A percentile compares a stretch with the other conserved stretches of the same genome.
Evolutionary conservation across 1,140 invertebrate species (phyloP).

Genomic region (Diorhabda sublineata): DNA sequence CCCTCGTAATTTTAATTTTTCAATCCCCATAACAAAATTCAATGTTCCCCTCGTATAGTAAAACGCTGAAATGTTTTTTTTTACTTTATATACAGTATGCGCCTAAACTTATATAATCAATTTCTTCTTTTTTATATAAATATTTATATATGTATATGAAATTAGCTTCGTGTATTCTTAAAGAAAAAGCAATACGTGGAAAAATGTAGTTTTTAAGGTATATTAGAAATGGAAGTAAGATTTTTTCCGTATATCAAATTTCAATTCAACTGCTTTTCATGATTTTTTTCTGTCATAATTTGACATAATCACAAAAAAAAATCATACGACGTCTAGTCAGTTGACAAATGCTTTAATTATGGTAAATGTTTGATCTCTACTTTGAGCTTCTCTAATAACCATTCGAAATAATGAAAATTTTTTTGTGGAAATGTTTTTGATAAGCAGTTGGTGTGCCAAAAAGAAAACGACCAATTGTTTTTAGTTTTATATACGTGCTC

Average conservation of each 20-base stretch:
- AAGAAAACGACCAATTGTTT: neutral
- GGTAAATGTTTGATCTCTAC: conserved; percentile 16
- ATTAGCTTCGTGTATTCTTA: conserved; percentile 20
- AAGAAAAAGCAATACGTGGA: conserved; percentile 17
- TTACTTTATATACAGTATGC: too few species aligned
- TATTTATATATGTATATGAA: neutral
- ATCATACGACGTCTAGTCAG: conserved; percentile 17
- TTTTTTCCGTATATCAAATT: neutral
- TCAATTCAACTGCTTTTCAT: neutral
- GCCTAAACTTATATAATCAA: too few species aligned
- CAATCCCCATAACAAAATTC: too few species aligned
- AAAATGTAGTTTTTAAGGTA: neutral
- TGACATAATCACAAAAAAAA: too few species aligned
- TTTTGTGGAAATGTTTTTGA: neutral
- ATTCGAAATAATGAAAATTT: too few species aligned
- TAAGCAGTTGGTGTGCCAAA: conserved; percentile 19
- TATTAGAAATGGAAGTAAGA: neutral
- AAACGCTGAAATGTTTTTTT: too few species aligned
- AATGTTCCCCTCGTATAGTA: too few species aligned
- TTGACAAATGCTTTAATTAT: conserved; percentile 14
- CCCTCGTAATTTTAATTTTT: too few species aligned
- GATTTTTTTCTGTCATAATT: too few species aligned
- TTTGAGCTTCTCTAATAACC: neutral
- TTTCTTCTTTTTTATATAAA: too few species aligned
- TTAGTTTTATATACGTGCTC: neutral